Conservation (phyloP, 2,888 invertebrate species). For the Baronia brevicornis region DNA sequence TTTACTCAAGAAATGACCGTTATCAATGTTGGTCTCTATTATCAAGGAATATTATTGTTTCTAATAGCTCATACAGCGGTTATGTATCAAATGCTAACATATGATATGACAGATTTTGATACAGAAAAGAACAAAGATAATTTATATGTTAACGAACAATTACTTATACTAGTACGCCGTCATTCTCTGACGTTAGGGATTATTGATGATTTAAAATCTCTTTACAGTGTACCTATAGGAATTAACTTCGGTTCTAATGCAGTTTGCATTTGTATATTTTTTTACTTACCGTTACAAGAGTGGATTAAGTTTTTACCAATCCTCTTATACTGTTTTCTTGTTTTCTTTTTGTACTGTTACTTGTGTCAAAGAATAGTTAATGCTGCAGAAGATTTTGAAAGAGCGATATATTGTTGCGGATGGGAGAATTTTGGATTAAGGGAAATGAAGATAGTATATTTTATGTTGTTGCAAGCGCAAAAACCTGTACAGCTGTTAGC, state of each 20-base stretch:
- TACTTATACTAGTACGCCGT: slow-evolving; percentile 36
- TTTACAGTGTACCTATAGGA: slow-evolving; percentile 53
- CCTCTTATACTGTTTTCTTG: slow-evolving; percentile 43
- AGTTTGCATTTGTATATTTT: slow-evolving; percentile 46
- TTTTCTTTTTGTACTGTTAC: slow-evolving; percentile 57
- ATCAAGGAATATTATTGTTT: slow-evolving; percentile 45
- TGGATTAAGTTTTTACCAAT: slow-evolving; percentile 47
- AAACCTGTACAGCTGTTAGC: slow-evolving; percentile 46
- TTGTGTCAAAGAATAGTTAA: slow-evolving; percentile 51
- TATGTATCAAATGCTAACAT: slow-evolving; percentile 45
- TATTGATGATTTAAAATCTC: slow-evolving; percentile 33
- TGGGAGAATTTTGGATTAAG: slow-evolving; percentile 54
- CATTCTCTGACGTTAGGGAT: slow-evolving; percentile 38
- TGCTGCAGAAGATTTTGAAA: slow-evolving; percentile 47
- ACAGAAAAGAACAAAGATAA: slow-evolving; percentile 26
- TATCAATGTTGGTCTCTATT: slow-evolving; percentile 38
- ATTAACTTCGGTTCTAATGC: slow-evolving; percentile 53
- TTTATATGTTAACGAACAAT: slow-evolving; percentile 26
- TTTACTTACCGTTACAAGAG: slow-evolving; percentile 42
- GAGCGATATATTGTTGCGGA: slow-evolving; percentile 51
- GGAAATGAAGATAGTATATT: slow-evolving; percentile 40
- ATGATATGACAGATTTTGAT: slow-evolving; percentile 39
- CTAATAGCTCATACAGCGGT: slow-evolving; percentile 48
- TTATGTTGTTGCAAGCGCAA: slow-evolving; percentile 49
- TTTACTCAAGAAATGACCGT: slow-evolving; percentile 36